These are phyloP conservation scores for Furnarius figulus DNA, from an alignment of 2,113 vertebrate genomes.

Conservation along the genomic window DNA sequence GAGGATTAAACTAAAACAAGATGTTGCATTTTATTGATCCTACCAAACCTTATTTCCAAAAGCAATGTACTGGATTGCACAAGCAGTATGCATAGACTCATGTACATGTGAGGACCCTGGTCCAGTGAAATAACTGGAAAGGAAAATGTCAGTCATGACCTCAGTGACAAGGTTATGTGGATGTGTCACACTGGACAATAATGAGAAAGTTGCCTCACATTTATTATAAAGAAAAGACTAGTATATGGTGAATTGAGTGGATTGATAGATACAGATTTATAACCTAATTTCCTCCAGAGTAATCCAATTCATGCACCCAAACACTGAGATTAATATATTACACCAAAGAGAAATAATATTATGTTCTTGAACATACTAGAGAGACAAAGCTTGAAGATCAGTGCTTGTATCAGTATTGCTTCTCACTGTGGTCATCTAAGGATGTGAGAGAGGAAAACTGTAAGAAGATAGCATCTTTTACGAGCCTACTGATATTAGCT, in stretches of 20 bases:
- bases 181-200: background rate
- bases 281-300: background rate
- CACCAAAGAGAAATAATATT: background rate
- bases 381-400: background rate
- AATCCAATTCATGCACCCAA: background rate
- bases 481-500: background rate
- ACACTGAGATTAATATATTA: background rate
- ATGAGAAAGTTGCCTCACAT: background rate
- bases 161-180: background rate
- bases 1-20: background rate
- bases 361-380: background rate
- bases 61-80: background rate
- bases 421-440: background rate
- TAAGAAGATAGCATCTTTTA: background rate
- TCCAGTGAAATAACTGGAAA: background rate
- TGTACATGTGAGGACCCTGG: background rate
- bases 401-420: background rate
- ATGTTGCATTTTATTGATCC: background rate
- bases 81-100: background rate
- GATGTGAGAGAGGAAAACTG: background rate
- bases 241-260: background rate
- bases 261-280: background rate
- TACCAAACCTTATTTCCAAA: background rate
- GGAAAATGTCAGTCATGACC: background rate
- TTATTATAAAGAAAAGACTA: background rate